A percentile compares a stretch with the other conserved stretches of the same genome.
Evolutionary conservation across 1,140 invertebrate genomes (phyloP).

Genomic region (Drosophila nigromelanica): DNA sequence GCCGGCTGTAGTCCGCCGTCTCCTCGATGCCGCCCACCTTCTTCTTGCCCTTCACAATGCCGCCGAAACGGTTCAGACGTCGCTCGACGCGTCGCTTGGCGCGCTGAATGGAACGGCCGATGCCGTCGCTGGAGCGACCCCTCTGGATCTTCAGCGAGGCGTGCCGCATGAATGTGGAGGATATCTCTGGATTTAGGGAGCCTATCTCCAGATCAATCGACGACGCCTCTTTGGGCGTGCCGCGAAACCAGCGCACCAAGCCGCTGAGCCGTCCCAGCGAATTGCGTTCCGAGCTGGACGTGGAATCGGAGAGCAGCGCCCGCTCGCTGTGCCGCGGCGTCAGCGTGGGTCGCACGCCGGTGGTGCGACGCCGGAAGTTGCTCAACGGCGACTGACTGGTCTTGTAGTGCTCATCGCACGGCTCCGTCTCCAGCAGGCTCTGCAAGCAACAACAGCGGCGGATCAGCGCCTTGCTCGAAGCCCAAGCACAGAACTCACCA

Average conservation of each 20-base stretch:
- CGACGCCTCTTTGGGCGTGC: conserved; percentile 84
- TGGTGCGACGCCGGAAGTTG: conserved; percentile 89
- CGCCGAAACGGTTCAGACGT: conserved; percentile 88
- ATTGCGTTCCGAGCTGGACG: conserved; percentile 83
- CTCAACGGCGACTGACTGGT: conserved; percentile 90
- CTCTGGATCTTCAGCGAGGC: conserved; percentile 84
- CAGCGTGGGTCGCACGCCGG: conserved; percentile 86
- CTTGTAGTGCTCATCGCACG: conserved; percentile 88
- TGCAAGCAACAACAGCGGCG: conserved; percentile 64
- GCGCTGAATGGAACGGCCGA: conserved; percentile 89
- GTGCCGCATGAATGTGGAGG: conserved; percentile 83
- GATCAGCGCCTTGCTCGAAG: conserved; percentile 33
- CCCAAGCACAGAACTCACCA: conserved; percentile 85
- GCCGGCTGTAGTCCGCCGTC: conserved; percentile 91
- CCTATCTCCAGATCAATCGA: conserved; percentile 85
- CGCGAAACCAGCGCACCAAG: conserved; percentile 90
- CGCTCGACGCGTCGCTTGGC: conserved; percentile 94
- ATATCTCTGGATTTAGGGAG: conserved; percentile 84
- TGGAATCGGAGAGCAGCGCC: conserved; percentile 85
- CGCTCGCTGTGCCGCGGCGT: conserved; percentile 92
- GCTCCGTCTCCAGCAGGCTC: conserved; percentile 92
- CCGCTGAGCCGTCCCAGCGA: conserved; percentile 85
- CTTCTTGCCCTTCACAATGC: conserved; percentile 90
- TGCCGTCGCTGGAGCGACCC: conserved; percentile 84
- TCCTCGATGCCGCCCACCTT: conserved; percentile 95